Evolutionary conservation across 2,113 vertebrate genomes (phyloP).

Genomic region (Bombycilla garrulus): DNA sequence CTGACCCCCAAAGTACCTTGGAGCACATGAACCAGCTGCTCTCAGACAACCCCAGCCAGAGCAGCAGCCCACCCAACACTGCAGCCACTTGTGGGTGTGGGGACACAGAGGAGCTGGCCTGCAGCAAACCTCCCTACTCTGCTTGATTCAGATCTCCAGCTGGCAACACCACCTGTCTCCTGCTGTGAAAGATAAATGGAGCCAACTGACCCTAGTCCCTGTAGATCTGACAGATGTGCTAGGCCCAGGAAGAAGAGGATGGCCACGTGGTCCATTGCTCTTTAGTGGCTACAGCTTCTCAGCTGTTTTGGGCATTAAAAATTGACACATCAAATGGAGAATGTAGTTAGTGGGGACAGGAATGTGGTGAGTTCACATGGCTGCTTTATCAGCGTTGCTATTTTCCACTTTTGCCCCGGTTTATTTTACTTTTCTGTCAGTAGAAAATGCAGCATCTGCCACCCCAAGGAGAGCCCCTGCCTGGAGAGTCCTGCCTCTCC

Average conservation of each 20-base stretch:
- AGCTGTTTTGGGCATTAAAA: background rate
- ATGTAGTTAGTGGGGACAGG: background rate
- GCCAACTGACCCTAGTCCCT: fast-evolving
- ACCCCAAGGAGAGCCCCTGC: background rate
- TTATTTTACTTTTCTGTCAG: background rate
- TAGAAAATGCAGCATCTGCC: background rate
- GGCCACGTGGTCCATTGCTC: background rate
- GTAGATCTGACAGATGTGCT: no score
- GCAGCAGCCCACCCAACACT: background rate
- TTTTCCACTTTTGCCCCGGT: background rate
- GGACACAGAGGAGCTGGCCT: no score
- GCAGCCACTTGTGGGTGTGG: fast-evolving
- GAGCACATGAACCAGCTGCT: background rate
- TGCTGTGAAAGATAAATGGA: background rate
- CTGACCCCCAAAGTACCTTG: background rate
- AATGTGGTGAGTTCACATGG: background rate
- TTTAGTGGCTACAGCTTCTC: background rate
- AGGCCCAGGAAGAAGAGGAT: background rate
- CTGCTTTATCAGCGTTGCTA: background rate
- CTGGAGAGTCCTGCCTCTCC: background rate
- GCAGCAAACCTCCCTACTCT: background rate
- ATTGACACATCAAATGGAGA: fast-evolving
- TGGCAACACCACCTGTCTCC: background rate
- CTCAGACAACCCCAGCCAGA: background rate
- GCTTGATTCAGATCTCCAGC: background rate